Conservation (phyloP, 2,113 vertebrate genomes). For the Megaceryle maxima region DNA sequence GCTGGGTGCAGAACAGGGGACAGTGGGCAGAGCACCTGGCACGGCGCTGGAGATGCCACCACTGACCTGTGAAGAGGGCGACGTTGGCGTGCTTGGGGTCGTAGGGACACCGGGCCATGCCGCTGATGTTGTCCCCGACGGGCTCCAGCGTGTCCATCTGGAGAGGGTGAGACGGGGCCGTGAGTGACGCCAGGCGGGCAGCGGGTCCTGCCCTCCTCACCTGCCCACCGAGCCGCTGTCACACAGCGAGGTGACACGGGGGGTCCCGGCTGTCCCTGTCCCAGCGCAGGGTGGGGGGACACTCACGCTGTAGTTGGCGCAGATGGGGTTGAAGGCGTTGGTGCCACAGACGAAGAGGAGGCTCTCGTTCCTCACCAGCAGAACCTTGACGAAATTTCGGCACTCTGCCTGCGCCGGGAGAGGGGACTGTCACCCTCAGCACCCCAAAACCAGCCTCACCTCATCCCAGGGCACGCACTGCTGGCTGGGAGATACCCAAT, state of each 20-base stretch:
- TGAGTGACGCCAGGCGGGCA: not conserved
- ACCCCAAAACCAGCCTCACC: too few relatives aligned
- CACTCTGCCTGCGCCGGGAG: slow-evolving; percentile 85
- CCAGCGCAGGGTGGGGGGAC: not conserved
- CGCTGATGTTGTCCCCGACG: slow-evolving; percentile 88
- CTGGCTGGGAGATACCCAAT: too few relatives aligned
- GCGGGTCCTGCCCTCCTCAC: too few relatives aligned
- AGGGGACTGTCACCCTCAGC: not conserved
- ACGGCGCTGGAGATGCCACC: not conserved
- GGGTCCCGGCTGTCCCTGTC: rapidly evolving
- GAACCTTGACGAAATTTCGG: slow-evolving; percentile 94
- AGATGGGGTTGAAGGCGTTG: slow-evolving; percentile 95
- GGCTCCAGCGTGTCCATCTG: slow-evolving; percentile 92
- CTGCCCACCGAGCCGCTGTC: too few relatives aligned
- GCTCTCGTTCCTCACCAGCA: slow-evolving; percentile 84
- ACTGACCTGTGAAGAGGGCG: slow-evolving; percentile 91
- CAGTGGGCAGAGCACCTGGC: rapidly evolving
- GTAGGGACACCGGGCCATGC: slow-evolving; percentile 96
- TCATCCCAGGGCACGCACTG: too few relatives aligned
- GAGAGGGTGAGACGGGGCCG: rapidly evolving
- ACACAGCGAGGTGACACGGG: not conserved
- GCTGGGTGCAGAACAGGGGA: rapidly evolving
- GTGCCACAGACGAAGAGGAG: slow-evolving; percentile 92
- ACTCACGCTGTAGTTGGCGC: slow-evolving; percentile 95
- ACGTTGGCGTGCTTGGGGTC: slow-evolving; percentile 96